Evolutionary conservation across 2,888 invertebrate species (phyloP).

Genomic region (Gymnoscelis rufifasciata): DNA sequence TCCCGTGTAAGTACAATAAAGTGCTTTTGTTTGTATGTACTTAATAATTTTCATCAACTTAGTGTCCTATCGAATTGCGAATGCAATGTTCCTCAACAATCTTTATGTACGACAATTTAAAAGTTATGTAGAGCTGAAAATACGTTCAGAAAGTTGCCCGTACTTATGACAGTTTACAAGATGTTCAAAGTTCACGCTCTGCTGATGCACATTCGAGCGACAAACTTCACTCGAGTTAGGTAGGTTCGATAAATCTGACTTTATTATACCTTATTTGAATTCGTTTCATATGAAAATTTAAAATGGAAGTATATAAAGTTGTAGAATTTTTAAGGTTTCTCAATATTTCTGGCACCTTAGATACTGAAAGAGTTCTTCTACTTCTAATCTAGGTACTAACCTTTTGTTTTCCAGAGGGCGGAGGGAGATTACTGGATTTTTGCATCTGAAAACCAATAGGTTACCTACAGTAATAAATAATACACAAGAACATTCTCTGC

Average conservation of each 20-base stretch:
- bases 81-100: neutral
- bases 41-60: too few species aligned
- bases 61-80: too few species aligned
- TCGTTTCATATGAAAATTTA: neutral
- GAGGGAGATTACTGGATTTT: too few species aligned
- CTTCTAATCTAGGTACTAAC: too few species aligned
- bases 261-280: neutral
- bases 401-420: too few species aligned
- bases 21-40: too few species aligned
- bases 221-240: too few species aligned
- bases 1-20: too few species aligned
- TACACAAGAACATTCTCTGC: too few species aligned
- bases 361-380: too few species aligned
- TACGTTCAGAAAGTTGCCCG: neutral
- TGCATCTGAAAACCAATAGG: too few species aligned
- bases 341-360: neutral
- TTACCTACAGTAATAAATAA: too few species aligned
- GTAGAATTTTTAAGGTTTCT: neutral
- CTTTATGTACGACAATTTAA: slow-evolving; percentile 1
- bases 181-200: slow-evolving; percentile 2
- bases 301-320: neutral
- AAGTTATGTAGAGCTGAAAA: neutral
- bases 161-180: slow-evolving; percentile 4
- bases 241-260: neutral
- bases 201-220: slow-evolving; percentile 2